phyloP scores from a whole-genome alignment of 2,888 invertebrate species.

The Xestia xanthographa region DNA sequence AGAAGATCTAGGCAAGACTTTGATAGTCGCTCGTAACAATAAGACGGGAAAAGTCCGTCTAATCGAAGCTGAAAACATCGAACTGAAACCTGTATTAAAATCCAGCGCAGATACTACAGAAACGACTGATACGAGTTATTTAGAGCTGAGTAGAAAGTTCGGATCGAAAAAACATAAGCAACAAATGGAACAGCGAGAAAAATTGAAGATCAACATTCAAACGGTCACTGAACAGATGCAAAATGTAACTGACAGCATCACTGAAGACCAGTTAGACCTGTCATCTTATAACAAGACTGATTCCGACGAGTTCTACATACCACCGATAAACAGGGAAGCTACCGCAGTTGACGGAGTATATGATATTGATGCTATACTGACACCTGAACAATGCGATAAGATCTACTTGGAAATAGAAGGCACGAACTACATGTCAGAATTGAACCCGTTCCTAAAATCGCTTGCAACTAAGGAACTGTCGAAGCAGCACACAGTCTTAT shows the following conservation, averaged over 20 bases:
- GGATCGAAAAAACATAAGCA: slow-evolving; percentile 92
- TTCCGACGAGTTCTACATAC: slow-evolving; percentile 85
- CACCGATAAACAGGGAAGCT: slow-evolving; percentile 88
- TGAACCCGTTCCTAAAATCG: slow-evolving; percentile 73
- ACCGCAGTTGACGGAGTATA: slow-evolving; percentile 86
- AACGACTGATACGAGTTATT: slow-evolving; percentile 74
- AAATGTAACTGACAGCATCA: slow-evolving; percentile 84
- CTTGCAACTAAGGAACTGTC: slow-evolving; percentile 69
- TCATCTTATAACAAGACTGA: slow-evolving; percentile 78
- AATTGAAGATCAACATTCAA: slow-evolving; percentile 90
- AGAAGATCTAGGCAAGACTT: slow-evolving; percentile 77
- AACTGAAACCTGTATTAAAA: slow-evolving; percentile 78
- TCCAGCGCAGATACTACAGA: slow-evolving; percentile 67
- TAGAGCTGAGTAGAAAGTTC: slow-evolving; percentile 91
- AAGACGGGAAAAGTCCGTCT: slow-evolving; percentile 82
- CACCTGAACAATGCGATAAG: slow-evolving; percentile 79
- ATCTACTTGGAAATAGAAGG: slow-evolving; percentile 78
- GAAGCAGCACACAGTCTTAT: slow-evolving; percentile 72
- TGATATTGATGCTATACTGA: slow-evolving; percentile 83
- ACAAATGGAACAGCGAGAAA: slow-evolving; percentile 91
- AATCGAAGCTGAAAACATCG: slow-evolving; percentile 77
- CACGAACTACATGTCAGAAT: slow-evolving; percentile 72
- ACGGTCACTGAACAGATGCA: slow-evolving; percentile 91
- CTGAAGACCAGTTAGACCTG: slow-evolving; percentile 80
- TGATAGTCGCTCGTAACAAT: slow-evolving; percentile 79